Evolutionary conservation across 2,888 invertebrate genomes (phyloP), one percentile per base, ranked within the genome.

Genomic region (Synergus laeviventris): DNA sequence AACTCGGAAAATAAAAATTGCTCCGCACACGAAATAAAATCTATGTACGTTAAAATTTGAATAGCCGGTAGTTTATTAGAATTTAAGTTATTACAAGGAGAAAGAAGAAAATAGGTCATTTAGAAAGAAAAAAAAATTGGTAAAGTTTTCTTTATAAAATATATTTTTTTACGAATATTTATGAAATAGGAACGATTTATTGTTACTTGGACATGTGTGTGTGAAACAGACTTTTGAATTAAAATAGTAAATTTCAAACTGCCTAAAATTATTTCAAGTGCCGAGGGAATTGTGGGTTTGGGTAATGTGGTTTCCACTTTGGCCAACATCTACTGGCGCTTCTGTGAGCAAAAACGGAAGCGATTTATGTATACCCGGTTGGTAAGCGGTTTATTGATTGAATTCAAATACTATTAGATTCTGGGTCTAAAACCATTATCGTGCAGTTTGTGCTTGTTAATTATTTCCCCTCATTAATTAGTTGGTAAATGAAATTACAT

Each of bases 321-420:
- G 70, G 49, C 70, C 31, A 70, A 24, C 31, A 70, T 49, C 31
- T n/a, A 70, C 70, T 70, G 31, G 70, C 70, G 70, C 70, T 70
- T 70, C 31, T 70, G 70, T 70, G 70, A 49, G 70, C 14, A 70
- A 45, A 49, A 70, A 49, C 45, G 45, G 70, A 49, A 70, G 49
- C 49, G 70, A 70, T 70, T 70, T 49, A 70, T 21, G 36, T 49
- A 45, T 70, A 66, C 70, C 49, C 70, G 42, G 70, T 70, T 31
- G 70, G 70, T 70, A 70, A 70, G 70, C 70, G 49, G 70, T 70
- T 70, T 70, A 70, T 70, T 49, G 70, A 70, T 70, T 70, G 45
- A 70, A 70, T 70, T 70, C 70, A 49, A 70, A 70, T 49, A 24
- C 42, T 31, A 70, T 70, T 70, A 49, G 31, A 24, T 49, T 49